Conservation (phyloP, 2,888 invertebrate species). For the Leptinotarsa juncta region DNA sequence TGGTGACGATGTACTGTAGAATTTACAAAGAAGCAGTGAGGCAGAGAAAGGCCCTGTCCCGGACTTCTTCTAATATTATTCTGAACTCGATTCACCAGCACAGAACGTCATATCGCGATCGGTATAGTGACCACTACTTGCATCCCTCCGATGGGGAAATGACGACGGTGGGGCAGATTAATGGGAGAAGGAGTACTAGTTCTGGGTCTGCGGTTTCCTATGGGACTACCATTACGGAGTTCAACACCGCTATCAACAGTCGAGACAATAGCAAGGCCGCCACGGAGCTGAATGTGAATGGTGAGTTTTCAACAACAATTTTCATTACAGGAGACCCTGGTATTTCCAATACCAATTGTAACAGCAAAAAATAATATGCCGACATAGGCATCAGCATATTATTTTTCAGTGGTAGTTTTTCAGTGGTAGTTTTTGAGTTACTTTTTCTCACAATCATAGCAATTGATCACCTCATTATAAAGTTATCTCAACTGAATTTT, state of each 20-base stretch:
- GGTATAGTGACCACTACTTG: slow-evolving; percentile 68
- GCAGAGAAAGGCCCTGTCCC: slow-evolving; percentile 83
- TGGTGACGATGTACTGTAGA: slow-evolving; percentile 91
- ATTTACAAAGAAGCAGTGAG: slow-evolving; percentile 86
- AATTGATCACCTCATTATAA: no score
- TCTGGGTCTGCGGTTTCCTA: slow-evolving; percentile 68
- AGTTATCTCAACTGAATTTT: no score
- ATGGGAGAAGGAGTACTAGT: slow-evolving; percentile 72
- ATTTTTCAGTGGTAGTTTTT: no score
- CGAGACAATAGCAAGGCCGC: slow-evolving; percentile 73
- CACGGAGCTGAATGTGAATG: slow-evolving; percentile 78
- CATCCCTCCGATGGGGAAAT: slow-evolving; percentile 73
- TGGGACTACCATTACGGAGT: slow-evolving; percentile 67
- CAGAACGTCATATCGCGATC: slow-evolving; percentile 74
- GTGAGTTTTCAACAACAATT: slow-evolving; percentile 65
- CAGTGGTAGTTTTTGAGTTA: no score
- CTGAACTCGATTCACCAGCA: slow-evolving; percentile 87
- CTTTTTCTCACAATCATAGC: no score
- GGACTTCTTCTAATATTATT: slow-evolving; percentile 88
- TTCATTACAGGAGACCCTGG: no score
- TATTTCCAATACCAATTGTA: no score
- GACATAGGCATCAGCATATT: no score
- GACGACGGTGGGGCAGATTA: slow-evolving; percentile 68
- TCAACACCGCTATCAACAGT: slow-evolving; percentile 61
- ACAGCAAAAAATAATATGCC: no score